Percentiles rank a stretch among this genome's conserved stretches.
Evolutionary conservation across 2,113 vertebrate genomes (phyloP).

Genomic region (Labeo rohita): DNA sequence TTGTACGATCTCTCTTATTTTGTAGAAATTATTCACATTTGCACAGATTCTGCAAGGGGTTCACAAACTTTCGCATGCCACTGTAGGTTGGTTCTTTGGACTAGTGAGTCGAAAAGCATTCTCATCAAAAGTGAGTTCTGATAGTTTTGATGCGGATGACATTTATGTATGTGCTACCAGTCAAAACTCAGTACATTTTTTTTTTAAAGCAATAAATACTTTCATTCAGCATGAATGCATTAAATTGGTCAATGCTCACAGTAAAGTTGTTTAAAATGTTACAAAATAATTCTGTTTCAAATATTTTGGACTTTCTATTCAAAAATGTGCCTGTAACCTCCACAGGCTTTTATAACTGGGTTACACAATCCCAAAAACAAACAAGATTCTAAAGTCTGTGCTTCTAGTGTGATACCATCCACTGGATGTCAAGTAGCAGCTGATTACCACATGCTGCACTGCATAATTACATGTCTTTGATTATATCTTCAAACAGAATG

Average conservation of each 20-base stretch:
- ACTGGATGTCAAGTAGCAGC: slow-evolving; percentile 18
- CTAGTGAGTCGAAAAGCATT: too few species aligned
- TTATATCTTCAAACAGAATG: slow-evolving; percentile 41
- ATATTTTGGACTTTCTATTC: background rate
- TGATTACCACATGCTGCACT: slow-evolving; percentile 48
- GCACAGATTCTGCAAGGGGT: too few species aligned
- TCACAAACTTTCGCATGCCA: too few species aligned
- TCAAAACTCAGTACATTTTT: background rate
- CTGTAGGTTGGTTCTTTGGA: too few species aligned
- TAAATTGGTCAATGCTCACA: background rate
- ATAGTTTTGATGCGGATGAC: background rate
- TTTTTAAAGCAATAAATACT: background rate
- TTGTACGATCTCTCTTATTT: too few species aligned
- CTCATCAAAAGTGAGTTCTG: too few species aligned
- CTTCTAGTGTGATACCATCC: slow-evolving; percentile 20
- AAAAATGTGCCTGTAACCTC: background rate
- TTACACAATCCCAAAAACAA: slow-evolving; percentile 30
- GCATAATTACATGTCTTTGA: slow-evolving; percentile 46
- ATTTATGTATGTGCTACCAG: too few species aligned
- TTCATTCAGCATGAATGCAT: background rate
- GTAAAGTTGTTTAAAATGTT: background rate
- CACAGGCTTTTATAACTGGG: background rate
- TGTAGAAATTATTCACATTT: too few species aligned
- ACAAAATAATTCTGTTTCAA: background rate
- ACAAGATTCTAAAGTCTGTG: background rate